phyloP scores from a whole-genome alignment of 2,888 invertebrate genomes.

The Pantelozetes paolii region DNA sequence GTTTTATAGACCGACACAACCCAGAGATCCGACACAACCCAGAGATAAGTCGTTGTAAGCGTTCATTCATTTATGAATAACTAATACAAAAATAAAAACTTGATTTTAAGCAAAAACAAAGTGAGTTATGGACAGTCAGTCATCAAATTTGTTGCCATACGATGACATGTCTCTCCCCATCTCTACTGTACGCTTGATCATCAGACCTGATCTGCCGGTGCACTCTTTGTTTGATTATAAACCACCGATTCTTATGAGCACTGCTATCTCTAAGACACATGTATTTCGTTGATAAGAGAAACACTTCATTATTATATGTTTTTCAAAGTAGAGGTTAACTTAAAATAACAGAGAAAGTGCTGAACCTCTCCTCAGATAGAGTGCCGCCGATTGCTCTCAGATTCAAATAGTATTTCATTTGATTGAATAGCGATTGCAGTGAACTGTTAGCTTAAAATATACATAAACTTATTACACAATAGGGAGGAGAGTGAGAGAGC shows the following conservation, averaged over 20 bases:
- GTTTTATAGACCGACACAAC: background rate
- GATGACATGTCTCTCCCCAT: slow-evolving; percentile 1
- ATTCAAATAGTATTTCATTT: slow-evolving; percentile 10
- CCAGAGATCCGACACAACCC: background rate
- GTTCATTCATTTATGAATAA: background rate
- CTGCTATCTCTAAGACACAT: background rate
- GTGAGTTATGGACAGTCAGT: slow-evolving; percentile 5
- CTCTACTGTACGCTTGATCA: background rate
- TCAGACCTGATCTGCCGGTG: slow-evolving; percentile 11
- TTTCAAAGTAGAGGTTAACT: background rate
- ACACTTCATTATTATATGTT: slow-evolving; percentile 12
- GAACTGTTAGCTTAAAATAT: background rate
- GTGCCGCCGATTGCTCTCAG: background rate
- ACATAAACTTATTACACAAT: slow-evolving; percentile 1
- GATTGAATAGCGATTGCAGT: background rate
- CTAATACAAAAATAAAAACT: background rate
- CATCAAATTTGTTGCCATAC: background rate
- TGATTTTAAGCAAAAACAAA: slow-evolving; percentile 7
- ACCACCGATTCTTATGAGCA: background rate
- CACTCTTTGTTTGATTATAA: slow-evolving; percentile 10
- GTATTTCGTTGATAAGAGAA: slow-evolving; percentile 2
- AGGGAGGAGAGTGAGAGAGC: background rate
- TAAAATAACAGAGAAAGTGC: background rate
- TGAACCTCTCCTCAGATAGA: background rate
- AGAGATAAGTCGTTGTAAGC: background rate